phyloP scores from a whole-genome alignment of 2,797 vertebrate genomes.

The Lagocephalus sceleratus region DNA sequence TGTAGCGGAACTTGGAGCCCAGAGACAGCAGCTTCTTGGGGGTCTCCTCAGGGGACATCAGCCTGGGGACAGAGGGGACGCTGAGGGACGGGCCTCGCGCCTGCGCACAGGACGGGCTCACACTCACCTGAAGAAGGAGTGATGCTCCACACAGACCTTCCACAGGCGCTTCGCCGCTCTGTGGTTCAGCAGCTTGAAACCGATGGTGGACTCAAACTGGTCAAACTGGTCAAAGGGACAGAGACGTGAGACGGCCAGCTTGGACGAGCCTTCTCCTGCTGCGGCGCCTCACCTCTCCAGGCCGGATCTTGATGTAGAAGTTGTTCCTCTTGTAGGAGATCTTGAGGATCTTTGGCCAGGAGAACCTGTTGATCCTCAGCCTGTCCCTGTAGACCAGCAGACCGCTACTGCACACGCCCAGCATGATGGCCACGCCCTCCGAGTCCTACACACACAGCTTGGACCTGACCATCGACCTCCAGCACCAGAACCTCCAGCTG shows the following conservation, averaged over 20 bases:
- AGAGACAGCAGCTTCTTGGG: constrained; percentile 62
- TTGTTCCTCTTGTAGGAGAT: constrained; percentile 98
- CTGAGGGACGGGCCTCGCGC: not conserved
- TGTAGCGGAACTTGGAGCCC: constrained; percentile 76
- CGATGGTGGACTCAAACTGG: constrained; percentile 97
- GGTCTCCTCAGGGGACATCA: constrained; percentile 65
- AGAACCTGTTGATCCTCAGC: constrained; percentile 95
- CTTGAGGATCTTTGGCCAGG: constrained; percentile 97
- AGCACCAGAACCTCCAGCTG: too few relatives aligned
- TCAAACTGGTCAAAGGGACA: constrained; percentile 81
- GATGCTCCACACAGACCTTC: constrained; percentile 98
- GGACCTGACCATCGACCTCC: too few relatives aligned
- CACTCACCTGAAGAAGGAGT: constrained; percentile 94
- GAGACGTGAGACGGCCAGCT: not conserved
- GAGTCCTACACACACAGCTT: constrained; percentile 80
- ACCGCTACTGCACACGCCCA: constrained; percentile 95
- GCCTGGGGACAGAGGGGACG: constrained; percentile 28
- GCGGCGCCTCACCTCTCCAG: constrained; percentile 82
- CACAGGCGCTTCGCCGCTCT: constrained; percentile 94
- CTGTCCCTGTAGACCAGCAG: constrained; percentile 93
- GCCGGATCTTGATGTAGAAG: constrained; percentile 97
- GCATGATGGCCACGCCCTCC: constrained; percentile 94
- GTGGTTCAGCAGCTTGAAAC: constrained; percentile 95
- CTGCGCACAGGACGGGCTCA: not conserved
- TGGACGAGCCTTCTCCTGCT: not conserved